Base-by-base conservation (phyloP, 2,888 invertebrate genomes). In the Holacanthella duospinosa region DNA sequence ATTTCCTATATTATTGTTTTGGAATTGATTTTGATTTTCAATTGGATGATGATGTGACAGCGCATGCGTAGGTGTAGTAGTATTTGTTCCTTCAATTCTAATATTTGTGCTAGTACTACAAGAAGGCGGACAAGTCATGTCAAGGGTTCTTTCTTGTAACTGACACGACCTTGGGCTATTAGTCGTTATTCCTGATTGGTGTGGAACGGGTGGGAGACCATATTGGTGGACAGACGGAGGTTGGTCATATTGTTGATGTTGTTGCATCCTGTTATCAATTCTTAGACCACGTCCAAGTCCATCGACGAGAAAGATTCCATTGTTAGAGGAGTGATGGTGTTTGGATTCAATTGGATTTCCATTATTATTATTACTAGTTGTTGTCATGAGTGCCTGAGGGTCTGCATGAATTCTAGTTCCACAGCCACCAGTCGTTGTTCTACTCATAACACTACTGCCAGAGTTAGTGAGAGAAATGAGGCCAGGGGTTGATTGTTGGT, bases 231-330 rank as follows among this genome's bases (percentile, higher is more conserved):
- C 21, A 21, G 44, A 9, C 3, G 44, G n/a, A 3, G 59, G n/a
- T 25, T n/a, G n/a, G n/a, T n/a, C 26, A 6, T 6, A n/a, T 6
- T 4, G 4, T 9, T 55, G 24, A 43, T 28, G 56, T 9, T n/a
- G 55, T 26, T 55, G 21, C 24, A n/a, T 21, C 21, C 26, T 55
- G 21, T n/a, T 26, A 2, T 59, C 29, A 58, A 64, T 58, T n/a
- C 64, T 29, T 21, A 65, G 54, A 29, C 65, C 65, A 28, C 59
- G 57, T 9, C 65, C 65, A 21, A 62, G 55, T 29, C 65, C 65
- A 59, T 65, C 65, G 21, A 65, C 62, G 24, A 65, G 62, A 29
- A 60, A 65, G 36, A 65, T 65, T 48, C 65, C 65, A 62, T 65
- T 62, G 59, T 65, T 57, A 16, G 36, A 9, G n/a, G n/a, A n/a